Evolutionary conservation across 1,140 invertebrate species (phyloP), one percentile per base, ranked within the genome.

Genomic region (Leptonema lineaticorne): DNA sequence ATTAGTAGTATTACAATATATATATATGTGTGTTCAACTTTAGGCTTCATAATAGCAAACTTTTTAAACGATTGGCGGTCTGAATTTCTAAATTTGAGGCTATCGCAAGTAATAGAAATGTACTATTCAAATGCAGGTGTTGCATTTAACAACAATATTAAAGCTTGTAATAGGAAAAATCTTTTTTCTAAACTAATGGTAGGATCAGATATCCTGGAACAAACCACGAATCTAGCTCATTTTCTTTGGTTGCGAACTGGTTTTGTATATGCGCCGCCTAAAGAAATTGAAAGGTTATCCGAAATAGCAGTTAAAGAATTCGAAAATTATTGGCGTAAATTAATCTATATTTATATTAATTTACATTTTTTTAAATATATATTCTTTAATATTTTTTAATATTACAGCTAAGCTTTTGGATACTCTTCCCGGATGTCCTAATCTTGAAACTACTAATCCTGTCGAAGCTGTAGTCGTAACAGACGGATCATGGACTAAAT

Each of bases 31-130:
- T 16, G 2, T 4, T 64, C 18, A 56, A 63, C 71, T 74, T 20
- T 74, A 89, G 87, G 87, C 74, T 74, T 88, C n/a, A 84, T 88
- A 63, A 76, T 90, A 64, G 83, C 85, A 0, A 80, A 77, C 27
- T 79, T 86, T 65, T 72, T 88, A 28, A 75, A 81, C 29, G 73
- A 75, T 46, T 89, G 85, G 85, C 72, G 79, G 9, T 76, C 76
- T 63, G 77, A 81, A 48, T 75, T 83, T 28, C 74, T 76, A 8
- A 81, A 79, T 14, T 77, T 87, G 16, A 78, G 85, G 37, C 77
- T 90, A 2, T 89, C 88, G 1, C 87, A 89, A 78, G 74, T 90
- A 18, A 75, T 90, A 5, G 86, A 88, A 46, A 88, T 88, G 85
- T 90, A 89, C 75, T 90, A 90, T 75, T 88, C 88, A 0, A 78